Evolutionary conservation across 2,888 invertebrate species (phyloP).

Genomic region (Drosophila nigritarsus): DNA sequence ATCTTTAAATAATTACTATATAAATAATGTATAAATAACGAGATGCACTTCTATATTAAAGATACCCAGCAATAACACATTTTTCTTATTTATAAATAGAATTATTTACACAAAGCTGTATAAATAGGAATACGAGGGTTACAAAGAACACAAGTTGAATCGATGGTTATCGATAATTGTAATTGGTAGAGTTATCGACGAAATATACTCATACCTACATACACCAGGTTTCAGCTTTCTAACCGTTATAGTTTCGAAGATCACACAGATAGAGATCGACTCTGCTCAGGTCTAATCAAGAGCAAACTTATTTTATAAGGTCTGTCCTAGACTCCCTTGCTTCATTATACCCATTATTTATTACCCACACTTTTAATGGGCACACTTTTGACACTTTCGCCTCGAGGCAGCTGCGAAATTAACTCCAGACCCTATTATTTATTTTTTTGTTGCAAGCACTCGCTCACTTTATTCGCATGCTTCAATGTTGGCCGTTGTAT

Average conservation of each 20-base stretch:
- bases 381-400: constrained; percentile 44
- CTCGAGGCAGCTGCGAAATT: constrained; percentile 10
- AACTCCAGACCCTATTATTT: constrained; percentile 9
- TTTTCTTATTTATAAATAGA: not conserved
- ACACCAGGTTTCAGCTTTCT: not conserved
- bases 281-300: not conserved
- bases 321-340: not conserved
- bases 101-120: not conserved
- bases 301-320: not conserved
- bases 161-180: not conserved
- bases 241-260: not conserved
- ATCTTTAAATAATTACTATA: not conserved
- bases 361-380: not conserved
- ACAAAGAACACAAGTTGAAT: not conserved
- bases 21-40: not conserved
- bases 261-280: not conserved
- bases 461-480: constrained; percentile 52
- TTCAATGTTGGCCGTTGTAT: constrained; percentile 44
- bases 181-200: not conserved
- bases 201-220: not conserved
- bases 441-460: constrained; percentile 26
- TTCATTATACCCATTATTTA: constrained; percentile 1
- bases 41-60: not conserved
- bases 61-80: not conserved
- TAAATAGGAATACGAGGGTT: not conserved